A percentile compares a stretch with the other conserved stretches of the same genome.
Conservation (phyloP, 2,888 invertebrate genomes). For the Buathra laborator region DNA sequence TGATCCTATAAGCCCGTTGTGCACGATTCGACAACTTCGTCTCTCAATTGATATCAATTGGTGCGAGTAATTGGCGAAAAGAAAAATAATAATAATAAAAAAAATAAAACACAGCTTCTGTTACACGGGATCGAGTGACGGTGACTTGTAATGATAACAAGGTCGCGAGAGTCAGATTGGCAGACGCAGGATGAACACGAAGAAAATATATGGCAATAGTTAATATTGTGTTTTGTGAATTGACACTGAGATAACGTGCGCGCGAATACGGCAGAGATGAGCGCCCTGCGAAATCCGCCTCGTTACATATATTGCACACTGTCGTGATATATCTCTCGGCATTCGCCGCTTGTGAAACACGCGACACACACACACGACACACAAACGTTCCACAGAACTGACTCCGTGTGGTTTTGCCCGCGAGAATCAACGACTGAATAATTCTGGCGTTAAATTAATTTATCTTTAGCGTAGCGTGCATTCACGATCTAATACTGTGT, state of each 20-base stretch:
- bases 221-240: not conserved
- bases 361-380: not conserved
- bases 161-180: not conserved
- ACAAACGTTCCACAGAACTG: not conserved
- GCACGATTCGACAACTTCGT: slow-evolving; percentile 52
- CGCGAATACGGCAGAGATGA: not conserved
- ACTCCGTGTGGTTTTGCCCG: not conserved
- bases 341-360: slow-evolving; percentile 22
- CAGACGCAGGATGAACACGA: not conserved
- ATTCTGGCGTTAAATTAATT: not conserved
- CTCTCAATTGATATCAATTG: slow-evolving; percentile 68
- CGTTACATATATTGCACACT: not conserved
- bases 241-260: not conserved
- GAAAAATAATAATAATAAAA: slow-evolving; percentile 30
- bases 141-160: not conserved
- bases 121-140: not conserved
- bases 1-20: slow-evolving; percentile 24
- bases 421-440: slow-evolving; percentile 4
- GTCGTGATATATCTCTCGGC: not conserved
- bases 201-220: slow-evolving; percentile 1
- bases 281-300: not conserved
- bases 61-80: slow-evolving; percentile 43
- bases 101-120: slow-evolving; percentile 15
- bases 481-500: not conserved
- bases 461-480: not conserved